A percentile compares a stretch with the other conserved stretches of the same genome.
Evolutionary conservation across 2,113 vertebrate species (phyloP).

Genomic region (Lophochroa leadbeateri): DNA sequence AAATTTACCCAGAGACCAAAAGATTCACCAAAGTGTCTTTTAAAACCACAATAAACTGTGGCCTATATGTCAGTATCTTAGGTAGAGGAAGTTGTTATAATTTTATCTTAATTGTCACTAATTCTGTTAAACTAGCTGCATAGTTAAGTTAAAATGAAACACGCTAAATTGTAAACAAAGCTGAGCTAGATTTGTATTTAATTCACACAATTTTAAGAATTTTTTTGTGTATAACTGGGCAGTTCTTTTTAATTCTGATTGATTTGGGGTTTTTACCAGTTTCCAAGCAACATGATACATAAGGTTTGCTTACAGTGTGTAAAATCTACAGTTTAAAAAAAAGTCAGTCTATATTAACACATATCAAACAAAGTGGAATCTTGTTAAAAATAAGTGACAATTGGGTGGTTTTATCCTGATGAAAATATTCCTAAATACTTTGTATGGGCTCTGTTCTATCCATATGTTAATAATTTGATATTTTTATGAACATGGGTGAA

Average conservation of each 20-base stretch:
- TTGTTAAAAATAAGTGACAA: not conserved
- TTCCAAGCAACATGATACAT: not conserved
- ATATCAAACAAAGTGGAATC: not conserved
- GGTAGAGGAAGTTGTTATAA: not conserved
- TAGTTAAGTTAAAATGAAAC: not conserved
- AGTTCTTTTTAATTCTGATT: not conserved
- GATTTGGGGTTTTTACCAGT: not conserved
- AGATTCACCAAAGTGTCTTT: not conserved
- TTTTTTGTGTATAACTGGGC: not conserved
- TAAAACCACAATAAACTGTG: not conserved
- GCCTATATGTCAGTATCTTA: not conserved
- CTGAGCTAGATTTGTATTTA: not conserved
- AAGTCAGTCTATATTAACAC: not conserved
- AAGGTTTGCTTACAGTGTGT: not conserved
- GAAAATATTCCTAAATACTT: not conserved
- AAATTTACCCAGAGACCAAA: not conserved
- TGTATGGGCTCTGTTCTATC: not conserved
- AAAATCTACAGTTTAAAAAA: not conserved
- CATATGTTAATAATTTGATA: not conserved
- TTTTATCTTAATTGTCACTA: not conserved
- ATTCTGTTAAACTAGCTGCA: not conserved
- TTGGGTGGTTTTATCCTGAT: not conserved
- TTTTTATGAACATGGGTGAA: not conserved
- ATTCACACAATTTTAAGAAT: not conserved
- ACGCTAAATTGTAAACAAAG: not conserved